Evolutionary conservation across 1,140 invertebrate species (phyloP).

Genomic region (Fopius arisanus): DNA sequence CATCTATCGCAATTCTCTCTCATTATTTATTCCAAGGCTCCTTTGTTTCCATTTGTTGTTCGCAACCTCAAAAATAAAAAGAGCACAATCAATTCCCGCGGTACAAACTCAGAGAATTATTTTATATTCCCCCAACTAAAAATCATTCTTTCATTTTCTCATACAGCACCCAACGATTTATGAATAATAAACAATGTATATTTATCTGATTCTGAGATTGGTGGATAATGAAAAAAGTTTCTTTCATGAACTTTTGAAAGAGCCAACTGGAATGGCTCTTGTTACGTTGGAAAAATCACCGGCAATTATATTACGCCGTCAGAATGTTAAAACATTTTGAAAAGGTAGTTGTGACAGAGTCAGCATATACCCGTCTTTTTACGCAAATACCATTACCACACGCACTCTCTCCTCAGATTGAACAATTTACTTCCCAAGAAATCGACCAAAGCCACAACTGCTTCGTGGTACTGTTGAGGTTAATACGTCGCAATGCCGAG

Average conservation of each 20-base stretch:
- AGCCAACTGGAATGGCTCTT: neutral
- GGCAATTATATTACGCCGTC: slow-evolving; percentile 3
- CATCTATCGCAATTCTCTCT: neutral
- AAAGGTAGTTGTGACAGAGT: neutral
- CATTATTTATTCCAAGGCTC: neutral
- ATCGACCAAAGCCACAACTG: neutral
- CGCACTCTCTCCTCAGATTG: neutral
- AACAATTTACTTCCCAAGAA: slow-evolving; percentile 28
- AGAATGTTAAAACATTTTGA: neutral
- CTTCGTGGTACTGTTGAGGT: slow-evolving; percentile 18
- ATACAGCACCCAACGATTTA: no score
- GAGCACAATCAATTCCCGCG: neutral
- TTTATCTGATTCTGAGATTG: no score
- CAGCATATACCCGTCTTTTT: slow-evolving; percentile 4
- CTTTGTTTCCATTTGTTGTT: neutral
- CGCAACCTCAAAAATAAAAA: neutral
- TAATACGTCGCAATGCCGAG: slow-evolving; percentile 8
- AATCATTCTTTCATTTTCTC: no score
- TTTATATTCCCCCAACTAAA: no score
- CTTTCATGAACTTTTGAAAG: neutral
- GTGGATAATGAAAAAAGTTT: neutral
- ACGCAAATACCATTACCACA: slow-evolving; percentile 11
- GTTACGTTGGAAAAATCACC: neutral
- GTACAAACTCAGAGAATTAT: no score
- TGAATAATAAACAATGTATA: no score